These are phyloP conservation scores for Brachionus plicatilis DNA, from an alignment of 1,140 invertebrate genomes.

Conservation along the genomic window DNA sequence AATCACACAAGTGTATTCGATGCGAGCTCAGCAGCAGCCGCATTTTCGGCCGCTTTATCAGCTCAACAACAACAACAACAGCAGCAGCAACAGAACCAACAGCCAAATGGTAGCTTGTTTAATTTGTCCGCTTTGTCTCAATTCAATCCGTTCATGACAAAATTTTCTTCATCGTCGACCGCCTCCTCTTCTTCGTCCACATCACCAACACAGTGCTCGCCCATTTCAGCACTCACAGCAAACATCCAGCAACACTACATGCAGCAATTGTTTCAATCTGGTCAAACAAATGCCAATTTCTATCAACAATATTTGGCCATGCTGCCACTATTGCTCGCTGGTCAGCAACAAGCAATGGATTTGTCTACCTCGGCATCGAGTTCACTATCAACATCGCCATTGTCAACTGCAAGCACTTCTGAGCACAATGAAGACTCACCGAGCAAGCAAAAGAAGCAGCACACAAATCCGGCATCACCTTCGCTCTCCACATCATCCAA, in stretches of 20 bases:
- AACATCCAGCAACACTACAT: slow-evolving; percentile 10
- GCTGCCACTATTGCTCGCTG: not conserved
- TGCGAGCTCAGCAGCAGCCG: slow-evolving; percentile 1
- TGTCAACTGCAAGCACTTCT: not conserved
- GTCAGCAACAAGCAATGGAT: not conserved
- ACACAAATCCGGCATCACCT: not conserved
- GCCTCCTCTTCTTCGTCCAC: not conserved
- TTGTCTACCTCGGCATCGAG: not conserved
- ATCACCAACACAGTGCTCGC: not conserved
- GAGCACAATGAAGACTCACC: not conserved
- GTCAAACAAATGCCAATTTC: not conserved
- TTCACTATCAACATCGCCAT: not conserved
- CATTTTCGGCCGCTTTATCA: not conserved
- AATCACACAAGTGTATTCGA: not conserved
- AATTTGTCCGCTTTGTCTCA: not conserved
- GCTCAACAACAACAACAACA: not conserved
- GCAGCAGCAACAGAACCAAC: not conserved
- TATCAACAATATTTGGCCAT: not conserved
- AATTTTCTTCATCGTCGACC: slow-evolving; percentile 8
- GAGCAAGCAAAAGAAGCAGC: not conserved
- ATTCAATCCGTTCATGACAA: slow-evolving; percentile 4
- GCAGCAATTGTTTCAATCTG: not conserved
- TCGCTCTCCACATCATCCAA: not conserved
- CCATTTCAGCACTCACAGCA: not conserved
- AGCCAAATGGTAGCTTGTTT: not conserved